A percentile compares a stretch with the other conserved stretches of the same genome.
Evolutionary conservation across 2,113 vertebrate genomes (phyloP).

Genomic region (Thalassarche chlororhynchos): DNA sequence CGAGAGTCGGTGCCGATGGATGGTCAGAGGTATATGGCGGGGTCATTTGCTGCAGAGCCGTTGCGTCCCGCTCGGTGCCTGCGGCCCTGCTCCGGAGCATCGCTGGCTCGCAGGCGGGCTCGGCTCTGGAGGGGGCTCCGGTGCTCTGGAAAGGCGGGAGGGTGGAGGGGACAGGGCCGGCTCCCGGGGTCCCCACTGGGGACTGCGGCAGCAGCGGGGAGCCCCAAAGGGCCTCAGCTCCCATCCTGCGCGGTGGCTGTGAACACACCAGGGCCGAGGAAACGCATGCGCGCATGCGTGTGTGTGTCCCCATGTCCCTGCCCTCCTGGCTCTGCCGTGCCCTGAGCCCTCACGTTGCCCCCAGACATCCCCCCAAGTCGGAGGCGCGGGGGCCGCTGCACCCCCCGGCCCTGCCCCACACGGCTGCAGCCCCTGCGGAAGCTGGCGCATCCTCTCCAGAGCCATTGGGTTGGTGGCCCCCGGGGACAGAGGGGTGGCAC

Average conservation of each 20-base stretch:
- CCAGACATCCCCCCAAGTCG: accelerated
- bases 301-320: not conserved
- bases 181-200: not conserved
- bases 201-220: not conserved
- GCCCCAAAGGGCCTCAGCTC: not conserved
- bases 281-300: not conserved
- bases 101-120: accelerated
- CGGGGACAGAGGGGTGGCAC: not conserved
- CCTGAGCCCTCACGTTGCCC: not conserved
- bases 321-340: not conserved
- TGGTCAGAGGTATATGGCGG: accelerated
- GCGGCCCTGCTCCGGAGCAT: accelerated
- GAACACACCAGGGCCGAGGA: not conserved
- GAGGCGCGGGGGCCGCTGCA: not conserved
- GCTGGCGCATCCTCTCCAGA: not conserved
- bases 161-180: too few species aligned
- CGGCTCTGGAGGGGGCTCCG: not conserved
- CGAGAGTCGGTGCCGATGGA: accelerated
- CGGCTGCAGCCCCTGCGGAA: accelerated
- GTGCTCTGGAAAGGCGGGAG: not conserved
- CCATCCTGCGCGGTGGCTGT: accelerated
- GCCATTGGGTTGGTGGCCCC: not conserved
- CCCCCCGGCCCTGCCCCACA: accelerated
- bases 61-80: not conserved
- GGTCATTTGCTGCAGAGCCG: not conserved